A percentile compares a stretch with the other conserved stretches of the same genome.
These are phyloP conservation scores for Pemphredon lugubris DNA, from an alignment of 2,888 invertebrate genomes.

Conservation along the genomic window DNA sequence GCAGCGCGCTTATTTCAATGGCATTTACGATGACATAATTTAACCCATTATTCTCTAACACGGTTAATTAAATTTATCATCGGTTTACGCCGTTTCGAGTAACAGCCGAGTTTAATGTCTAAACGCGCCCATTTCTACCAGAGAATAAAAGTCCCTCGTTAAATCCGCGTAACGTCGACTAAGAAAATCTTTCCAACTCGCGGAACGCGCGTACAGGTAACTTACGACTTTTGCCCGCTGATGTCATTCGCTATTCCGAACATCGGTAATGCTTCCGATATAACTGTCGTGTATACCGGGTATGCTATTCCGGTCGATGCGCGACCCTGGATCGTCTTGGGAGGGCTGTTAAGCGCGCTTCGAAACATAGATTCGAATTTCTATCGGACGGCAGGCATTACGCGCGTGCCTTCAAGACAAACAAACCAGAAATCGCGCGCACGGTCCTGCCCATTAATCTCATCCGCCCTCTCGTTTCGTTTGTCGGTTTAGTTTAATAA, in stretches of 20 bases:
- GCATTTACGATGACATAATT: too few relatives aligned
- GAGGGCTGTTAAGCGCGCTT: conserved; percentile 36
- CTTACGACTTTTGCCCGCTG: conserved; percentile 51
- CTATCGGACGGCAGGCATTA: background rate
- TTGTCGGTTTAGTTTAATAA: conserved; percentile 28
- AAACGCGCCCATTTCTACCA: too few relatives aligned
- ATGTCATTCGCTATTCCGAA: conserved; percentile 72
- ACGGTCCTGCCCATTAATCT: conserved; percentile 28
- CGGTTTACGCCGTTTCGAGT: too few relatives aligned
- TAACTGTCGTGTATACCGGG: conserved; percentile 32
- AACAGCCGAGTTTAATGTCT: too few relatives aligned
- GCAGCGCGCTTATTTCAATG: background rate
- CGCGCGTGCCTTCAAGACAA: conserved; percentile 3
- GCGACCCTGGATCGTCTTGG: conserved; percentile 63
- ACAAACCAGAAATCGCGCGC: conserved; percentile 23
- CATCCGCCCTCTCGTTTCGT: conserved; percentile 20
- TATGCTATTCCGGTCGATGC: conserved; percentile 64
- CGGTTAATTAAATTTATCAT: too few relatives aligned
- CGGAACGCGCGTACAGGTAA: conserved; percentile 20
- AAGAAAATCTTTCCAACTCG: background rate
- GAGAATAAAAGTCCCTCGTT: too few relatives aligned
- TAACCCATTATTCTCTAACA: too few relatives aligned
- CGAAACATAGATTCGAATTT: conserved; percentile 15
- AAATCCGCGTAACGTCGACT: too few relatives aligned
- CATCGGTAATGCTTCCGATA: conserved; percentile 57